Base-by-base conservation (phyloP, 2,797 vertebrate species). In the Sebastes steindachneri region DNA sequence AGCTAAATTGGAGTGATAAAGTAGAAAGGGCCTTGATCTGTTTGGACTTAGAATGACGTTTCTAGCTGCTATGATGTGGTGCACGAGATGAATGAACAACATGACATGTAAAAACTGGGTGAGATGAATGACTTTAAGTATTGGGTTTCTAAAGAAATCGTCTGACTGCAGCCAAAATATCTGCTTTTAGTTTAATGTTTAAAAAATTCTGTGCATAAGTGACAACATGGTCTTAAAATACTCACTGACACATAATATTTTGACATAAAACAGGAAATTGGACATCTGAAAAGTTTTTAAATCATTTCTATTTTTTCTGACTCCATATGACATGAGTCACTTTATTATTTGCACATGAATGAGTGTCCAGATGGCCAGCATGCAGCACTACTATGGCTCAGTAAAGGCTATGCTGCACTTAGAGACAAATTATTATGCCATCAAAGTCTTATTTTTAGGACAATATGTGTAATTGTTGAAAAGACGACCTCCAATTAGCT, bases 341-440 rank as follows among this genome's bases (percentile, higher is more conserved):
- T 84, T 28, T 33, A 60, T 88, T 82, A 86, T 83, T 86, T 82
- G 51, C 83, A 80, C 88, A 87, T 77, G 82, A 90, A 26, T 69
- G 65, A 79, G 12, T 54, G 80, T 87, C 88, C 89, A 92, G 91
- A 91, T 92, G 90, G 85, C 51, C 37, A 57, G 37, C 79, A 79
- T 21, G 60, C 67, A 69, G 75, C 33, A 79, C 64, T 6, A 25
- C 58, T 64, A 78, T 70, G 67, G 58, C 60, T 73, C 15, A n/a
- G 37, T 35, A 17, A 54, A 48, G 48, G 48, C 41, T 66, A 15
- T 0, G 2, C 7, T 67, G 31, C 54, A 70, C 55, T 55, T 23
- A 29, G n/a, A 79, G 57, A 21, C 25, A 65, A 60, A 25, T 28
- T n/a, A 57, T 63, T 25, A 41, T 60, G 59, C 67, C 8, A 75